phyloP scores from a whole-genome alignment of 2,888 invertebrate genomes.

The Acleris holmiana region DNA sequence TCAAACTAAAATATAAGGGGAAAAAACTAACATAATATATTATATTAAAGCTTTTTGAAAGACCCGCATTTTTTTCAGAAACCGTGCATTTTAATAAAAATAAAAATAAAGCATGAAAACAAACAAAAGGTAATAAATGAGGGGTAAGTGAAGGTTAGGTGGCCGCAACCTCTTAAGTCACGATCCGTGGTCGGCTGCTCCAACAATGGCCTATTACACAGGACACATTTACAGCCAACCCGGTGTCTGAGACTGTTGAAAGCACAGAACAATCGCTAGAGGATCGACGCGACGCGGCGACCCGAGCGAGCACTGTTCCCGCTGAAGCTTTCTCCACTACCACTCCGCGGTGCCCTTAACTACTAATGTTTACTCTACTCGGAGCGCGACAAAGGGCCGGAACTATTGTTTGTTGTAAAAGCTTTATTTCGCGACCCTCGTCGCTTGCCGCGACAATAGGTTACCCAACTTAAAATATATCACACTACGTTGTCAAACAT shows the following conservation, averaged over 20 bases:
- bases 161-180: conserved; percentile 70
- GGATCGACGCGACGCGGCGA: too few relatives aligned
- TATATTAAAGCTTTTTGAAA: too few relatives aligned
- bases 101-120: conserved; percentile 63
- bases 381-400: conserved; percentile 81
- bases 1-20: too few relatives aligned
- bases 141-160: conserved; percentile 74
- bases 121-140: conserved; percentile 71
- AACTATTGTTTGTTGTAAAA: conserved; percentile 84
- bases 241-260: neutral
- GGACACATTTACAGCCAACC: conserved; percentile 23
- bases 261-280: too few relatives aligned
- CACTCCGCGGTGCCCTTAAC: conserved; percentile 71
- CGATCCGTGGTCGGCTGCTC: conserved; percentile 49
- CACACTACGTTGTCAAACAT: conserved; percentile 58
- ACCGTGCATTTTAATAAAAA: conserved; percentile 47
- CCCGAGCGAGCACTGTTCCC: too few relatives aligned
- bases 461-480: conserved; percentile 83
- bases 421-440: conserved; percentile 83
- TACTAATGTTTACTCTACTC: conserved; percentile 83
- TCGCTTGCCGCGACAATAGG: conserved; percentile 79
- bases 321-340: conserved; percentile 32
- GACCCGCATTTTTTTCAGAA: neutral
- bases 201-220: conserved; percentile 26
- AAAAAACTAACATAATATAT: too few relatives aligned